Conservation (phyloP, 2,797 vertebrate species). For the Vultur gryphus region DNA sequence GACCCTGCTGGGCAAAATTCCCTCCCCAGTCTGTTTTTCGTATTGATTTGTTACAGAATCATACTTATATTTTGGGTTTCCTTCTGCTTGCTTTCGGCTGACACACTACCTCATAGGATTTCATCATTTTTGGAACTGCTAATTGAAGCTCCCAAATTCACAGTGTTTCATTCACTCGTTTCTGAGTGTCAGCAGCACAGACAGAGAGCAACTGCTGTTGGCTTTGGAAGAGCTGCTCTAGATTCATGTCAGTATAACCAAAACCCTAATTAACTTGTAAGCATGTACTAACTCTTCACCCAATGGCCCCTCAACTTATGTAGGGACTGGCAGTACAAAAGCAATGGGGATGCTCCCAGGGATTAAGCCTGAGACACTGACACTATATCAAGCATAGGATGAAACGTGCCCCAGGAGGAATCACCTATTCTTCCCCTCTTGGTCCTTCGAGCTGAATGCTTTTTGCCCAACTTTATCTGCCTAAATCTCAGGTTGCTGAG, state of each 20-base stretch:
- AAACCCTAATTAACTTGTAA: neutral
- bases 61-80: neutral
- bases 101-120: neutral
- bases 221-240: neutral
- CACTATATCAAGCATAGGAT: neutral
- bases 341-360: neutral
- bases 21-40: neutral
- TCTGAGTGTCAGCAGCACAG: neutral
- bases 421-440: neutral
- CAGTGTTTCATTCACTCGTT: neutral
- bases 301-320: neutral
- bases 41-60: neutral
- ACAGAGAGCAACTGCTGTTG: neutral
- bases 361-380: neutral
- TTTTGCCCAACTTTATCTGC: neutral
- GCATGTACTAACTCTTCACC: neutral
- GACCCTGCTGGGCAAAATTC: conserved; percentile 13
- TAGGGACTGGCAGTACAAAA: neutral
- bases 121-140: neutral
- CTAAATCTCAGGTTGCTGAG: neutral
- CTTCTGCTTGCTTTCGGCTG: neutral
- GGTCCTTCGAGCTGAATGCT: neutral
- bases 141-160: neutral
- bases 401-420: neutral
- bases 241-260: neutral